Conservation (phyloP, 2,113 vertebrate genomes). For the Chaenocephalus aceratus region DNA sequence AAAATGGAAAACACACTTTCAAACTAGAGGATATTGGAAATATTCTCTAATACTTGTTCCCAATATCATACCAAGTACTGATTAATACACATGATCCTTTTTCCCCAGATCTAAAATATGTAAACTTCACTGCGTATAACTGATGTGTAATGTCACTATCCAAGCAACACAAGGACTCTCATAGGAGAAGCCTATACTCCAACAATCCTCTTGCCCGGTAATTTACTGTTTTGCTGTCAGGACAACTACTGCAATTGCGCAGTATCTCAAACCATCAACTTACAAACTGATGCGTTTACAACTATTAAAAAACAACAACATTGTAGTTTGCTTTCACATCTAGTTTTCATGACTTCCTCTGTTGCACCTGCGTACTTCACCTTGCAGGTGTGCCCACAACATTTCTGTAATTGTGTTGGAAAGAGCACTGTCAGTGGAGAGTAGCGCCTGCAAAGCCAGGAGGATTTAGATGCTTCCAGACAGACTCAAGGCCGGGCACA, state of each 20-base stretch:
- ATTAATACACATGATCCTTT: neutral
- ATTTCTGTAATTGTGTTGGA: slow-evolving; percentile 38
- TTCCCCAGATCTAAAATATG: neutral
- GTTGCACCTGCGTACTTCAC: slow-evolving; percentile 1
- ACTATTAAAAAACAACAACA: neutral
- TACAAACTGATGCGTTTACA: neutral
- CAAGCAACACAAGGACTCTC: neutral
- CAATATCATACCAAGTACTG: neutral
- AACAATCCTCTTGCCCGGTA: neutral
- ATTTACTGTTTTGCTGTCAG: neutral
- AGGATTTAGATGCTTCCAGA: slow-evolving; percentile 53
- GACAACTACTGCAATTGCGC: neutral
- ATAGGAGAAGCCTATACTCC: neutral
- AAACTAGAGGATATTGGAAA: no score
- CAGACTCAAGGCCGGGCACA: slow-evolving; percentile 50
- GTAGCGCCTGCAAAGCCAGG: slow-evolving; percentile 45
- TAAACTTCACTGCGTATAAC: neutral
- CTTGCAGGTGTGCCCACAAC: slow-evolving; percentile 15
- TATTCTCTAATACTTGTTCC: neutral
- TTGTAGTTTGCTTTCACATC: neutral
- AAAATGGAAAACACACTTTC: neutral
- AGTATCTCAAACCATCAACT: neutral
- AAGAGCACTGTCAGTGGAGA: slow-evolving; percentile 40
- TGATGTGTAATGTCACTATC: neutral
- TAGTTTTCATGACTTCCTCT: neutral